Evolutionary conservation across 1,140 invertebrate genomes (phyloP), one percentile per base, ranked within the genome.

Genomic region (Drosophila ogumai): DNA sequence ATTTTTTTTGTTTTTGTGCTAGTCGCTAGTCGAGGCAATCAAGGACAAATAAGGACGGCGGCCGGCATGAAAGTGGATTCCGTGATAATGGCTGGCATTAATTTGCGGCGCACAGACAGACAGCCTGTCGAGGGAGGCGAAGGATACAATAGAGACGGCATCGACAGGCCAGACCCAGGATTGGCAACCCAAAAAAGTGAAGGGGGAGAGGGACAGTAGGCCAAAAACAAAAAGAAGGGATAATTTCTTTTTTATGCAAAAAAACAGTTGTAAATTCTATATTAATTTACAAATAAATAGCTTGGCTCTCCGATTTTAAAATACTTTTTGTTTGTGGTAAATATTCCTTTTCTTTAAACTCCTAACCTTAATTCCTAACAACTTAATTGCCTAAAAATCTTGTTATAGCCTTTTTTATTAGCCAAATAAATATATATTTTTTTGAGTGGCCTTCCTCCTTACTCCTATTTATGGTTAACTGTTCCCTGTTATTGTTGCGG

Each of bases 11-110:
- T 32, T 50, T 50, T 57, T 71, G 43, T 59, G 43, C n/a, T 47
- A n/a, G n/a, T n/a, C 31, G 36, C 55, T 56, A 47, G 44, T 52
- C 54, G 22, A 46, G 75, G 64, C 86, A 81, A 90, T 85, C 81
- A 88, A 90, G 85, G 85, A 90, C 85, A 55, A 81, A 75, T 75
- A 81, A 90, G 80, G 71, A 80, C 66, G 41, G 49, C 36, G 71
- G 60, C 49, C 73, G 59, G 58, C 59, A 60, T 57, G 63, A 90
- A 85, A 90, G 67, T 73, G 78, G 63, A 90, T 75, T 81, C 66
- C 86, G 66, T 79, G 86, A 81, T 81, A 90, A 90, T 90, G 64
- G 78, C 55, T 58, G 69, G 69, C 86, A 85, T 90, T 90, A 85
- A 90, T 90, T 90, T 90, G 67, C 54, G 74, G 32, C 50, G 50